phyloP scores from a whole-genome alignment of 2,113 vertebrate genomes.

The Syngnathoides biaculeatus region DNA sequence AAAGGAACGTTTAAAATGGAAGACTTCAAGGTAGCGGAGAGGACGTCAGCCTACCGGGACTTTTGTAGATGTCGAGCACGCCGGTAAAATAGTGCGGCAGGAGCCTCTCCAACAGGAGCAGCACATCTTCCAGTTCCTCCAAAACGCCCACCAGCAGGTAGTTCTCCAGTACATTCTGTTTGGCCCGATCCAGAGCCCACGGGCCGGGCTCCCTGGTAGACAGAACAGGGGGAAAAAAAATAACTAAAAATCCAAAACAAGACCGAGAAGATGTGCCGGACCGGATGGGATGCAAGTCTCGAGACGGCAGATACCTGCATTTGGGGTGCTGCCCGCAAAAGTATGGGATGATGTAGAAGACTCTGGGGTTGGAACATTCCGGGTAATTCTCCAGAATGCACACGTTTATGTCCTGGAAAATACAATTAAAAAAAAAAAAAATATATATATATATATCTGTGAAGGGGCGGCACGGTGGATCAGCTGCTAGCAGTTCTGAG shows the following conservation, averaged over 20 bases:
- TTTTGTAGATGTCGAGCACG: conserved; percentile 94
- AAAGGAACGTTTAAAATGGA: too few species aligned
- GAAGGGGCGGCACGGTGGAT: too few species aligned
- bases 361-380: conserved; percentile 92
- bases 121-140: conserved; percentile 95
- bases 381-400: conserved; percentile 97
- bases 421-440: not conserved
- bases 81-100: conserved; percentile 98
- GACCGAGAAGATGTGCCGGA: not conserved
- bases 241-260: too few species aligned
- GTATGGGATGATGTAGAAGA: conserved; percentile 98
- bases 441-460: too few species aligned
- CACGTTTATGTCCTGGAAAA: conserved; percentile 90
- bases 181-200: conserved; percentile 95
- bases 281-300: not conserved
- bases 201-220: conserved; percentile 86
- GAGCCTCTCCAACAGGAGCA: conserved; percentile 95
- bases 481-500: too few species aligned
- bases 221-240: not conserved
- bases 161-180: conserved; percentile 93
- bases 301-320: conserved; percentile 80
- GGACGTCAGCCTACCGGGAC: conserved; percentile 77
- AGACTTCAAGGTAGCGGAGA: not conserved
- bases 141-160: conserved; percentile 96
- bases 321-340: conserved; percentile 98